phyloP scores from a whole-genome alignment of 2,797 vertebrate species.

The Aselliscus stoliczkanus region DNA sequence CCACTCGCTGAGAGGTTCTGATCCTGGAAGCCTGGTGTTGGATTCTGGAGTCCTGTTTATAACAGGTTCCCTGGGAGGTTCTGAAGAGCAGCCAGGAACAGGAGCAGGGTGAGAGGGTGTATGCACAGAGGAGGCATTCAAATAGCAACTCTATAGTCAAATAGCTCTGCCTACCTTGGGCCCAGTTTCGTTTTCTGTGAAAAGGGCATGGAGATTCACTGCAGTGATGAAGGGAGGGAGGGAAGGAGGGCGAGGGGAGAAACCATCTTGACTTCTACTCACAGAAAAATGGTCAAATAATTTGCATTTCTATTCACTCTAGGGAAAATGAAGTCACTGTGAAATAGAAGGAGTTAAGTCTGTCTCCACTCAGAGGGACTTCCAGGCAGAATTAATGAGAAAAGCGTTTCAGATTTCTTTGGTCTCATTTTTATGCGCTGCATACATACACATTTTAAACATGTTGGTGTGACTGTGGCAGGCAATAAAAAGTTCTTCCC shows the following conservation, averaged over 20 bases:
- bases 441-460: background rate
- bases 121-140: background rate
- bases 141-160: background rate
- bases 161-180: background rate
- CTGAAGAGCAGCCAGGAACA: background rate
- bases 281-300: background rate
- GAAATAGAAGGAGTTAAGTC: background rate
- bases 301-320: background rate
- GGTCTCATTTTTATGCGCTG: background rate
- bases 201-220: background rate
- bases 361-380: background rate
- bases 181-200: background rate
- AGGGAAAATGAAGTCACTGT: background rate
- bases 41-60: background rate
- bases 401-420: background rate
- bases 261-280: background rate
- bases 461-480: background rate
- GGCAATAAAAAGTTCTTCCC: background rate
- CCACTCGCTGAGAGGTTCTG: background rate
- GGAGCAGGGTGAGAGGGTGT: background rate
- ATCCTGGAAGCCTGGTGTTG: background rate
- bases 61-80: background rate
- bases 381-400: background rate
- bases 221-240: background rate
- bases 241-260: background rate